phyloP scores from a whole-genome alignment of 2,113 vertebrate species.

The Trichechus manatus region DNA sequence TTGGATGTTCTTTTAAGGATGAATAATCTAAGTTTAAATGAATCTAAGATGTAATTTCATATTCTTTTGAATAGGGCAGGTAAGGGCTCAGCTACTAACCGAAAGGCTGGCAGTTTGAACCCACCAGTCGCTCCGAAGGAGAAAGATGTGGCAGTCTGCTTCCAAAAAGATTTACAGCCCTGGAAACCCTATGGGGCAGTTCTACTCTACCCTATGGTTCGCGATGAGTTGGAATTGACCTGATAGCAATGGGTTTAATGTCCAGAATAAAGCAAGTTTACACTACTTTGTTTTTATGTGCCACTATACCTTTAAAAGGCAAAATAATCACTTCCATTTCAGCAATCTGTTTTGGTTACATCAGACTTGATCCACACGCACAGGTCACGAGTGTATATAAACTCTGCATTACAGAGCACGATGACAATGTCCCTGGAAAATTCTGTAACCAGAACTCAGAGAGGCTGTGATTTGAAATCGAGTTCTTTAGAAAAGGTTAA shows the following conservation, averaged over 20 bases:
- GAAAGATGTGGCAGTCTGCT: too few species aligned
- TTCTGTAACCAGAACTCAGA: background rate
- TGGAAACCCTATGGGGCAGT: too few species aligned
- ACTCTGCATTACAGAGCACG: background rate
- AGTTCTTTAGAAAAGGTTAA: background rate
- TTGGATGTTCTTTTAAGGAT: conserved; percentile 12
- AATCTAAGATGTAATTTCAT: conserved; percentile 6
- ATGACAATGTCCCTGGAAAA: background rate
- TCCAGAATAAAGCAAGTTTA: conserved; percentile 16
- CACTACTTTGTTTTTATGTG: background rate
- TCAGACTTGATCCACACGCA: background rate
- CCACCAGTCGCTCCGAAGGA: too few species aligned
- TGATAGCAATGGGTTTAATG: background rate
- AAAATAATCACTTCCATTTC: background rate
- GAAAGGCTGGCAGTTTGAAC: too few species aligned
- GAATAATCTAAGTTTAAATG: background rate
- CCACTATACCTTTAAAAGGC: background rate
- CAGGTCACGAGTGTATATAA: background rate
- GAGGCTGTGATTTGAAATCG: background rate
- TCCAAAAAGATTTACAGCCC: too few species aligned
- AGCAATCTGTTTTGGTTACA: background rate
- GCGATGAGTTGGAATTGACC: too few species aligned
- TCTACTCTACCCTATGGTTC: too few species aligned
- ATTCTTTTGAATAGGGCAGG: background rate
- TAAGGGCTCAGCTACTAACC: too few species aligned